A percentile compares a stretch with the other conserved stretches of the same genome.
These are phyloP conservation scores for Bothrops jararaca DNA, from an alignment of 2,113 vertebrate species.

Conservation along the genomic window DNA sequence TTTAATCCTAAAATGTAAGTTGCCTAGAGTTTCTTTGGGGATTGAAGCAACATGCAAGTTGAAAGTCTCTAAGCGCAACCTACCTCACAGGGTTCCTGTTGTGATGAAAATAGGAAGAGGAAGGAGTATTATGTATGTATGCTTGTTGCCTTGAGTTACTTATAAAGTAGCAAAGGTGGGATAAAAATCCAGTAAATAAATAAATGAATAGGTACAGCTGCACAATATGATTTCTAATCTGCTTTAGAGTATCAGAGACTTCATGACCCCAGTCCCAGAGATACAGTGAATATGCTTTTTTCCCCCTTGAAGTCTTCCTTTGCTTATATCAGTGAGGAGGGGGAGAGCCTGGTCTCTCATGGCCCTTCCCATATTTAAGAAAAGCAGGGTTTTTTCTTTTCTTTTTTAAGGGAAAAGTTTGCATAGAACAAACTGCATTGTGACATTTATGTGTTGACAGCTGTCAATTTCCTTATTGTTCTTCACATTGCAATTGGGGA, in stretches of 20 bases:
- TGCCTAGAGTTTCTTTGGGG: background rate
- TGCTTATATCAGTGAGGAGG: background rate
- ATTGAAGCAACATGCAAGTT: background rate
- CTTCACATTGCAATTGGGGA: background rate
- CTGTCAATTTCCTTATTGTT: constrained; percentile 14
- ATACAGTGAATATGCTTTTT: background rate
- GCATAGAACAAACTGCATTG: background rate
- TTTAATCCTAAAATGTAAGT: background rate
- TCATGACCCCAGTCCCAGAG: background rate
- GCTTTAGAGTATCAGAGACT: background rate
- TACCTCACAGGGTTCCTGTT: background rate
- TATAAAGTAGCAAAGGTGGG: background rate
- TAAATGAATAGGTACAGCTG: background rate
- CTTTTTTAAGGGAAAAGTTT: background rate
- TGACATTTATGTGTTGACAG: constrained; percentile 20
- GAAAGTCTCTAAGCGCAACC: background rate
- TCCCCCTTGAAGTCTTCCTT: background rate
- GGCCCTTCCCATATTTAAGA: background rate
- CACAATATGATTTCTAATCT: background rate
- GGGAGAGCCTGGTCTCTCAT: background rate
- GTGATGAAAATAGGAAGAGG: background rate
- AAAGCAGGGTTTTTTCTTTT: background rate
- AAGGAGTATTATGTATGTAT: background rate
- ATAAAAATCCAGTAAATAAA: background rate
- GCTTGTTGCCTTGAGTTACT: background rate